Percentiles rank a stretch among this genome's conserved stretches.
Evolutionary conservation across 2,888 invertebrate species (phyloP).

Genomic region (Phrixothrix hirtus): DNA sequence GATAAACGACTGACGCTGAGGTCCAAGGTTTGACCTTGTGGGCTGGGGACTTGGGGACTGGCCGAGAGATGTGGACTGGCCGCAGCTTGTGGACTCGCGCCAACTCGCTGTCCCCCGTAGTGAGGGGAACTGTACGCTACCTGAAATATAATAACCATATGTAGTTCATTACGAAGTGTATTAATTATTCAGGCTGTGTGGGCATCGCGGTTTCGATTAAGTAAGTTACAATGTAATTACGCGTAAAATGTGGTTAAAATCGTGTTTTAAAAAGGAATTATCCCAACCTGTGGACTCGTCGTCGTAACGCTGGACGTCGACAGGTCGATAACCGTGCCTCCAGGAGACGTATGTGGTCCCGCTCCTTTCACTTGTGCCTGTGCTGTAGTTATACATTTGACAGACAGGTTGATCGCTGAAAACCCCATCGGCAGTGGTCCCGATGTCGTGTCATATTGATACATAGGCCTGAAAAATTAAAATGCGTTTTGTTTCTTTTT

Average conservation of each 20-base stretch:
- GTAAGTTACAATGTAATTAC: constrained; percentile 34
- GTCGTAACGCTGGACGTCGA: constrained; percentile 84
- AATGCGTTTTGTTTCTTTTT: constrained; percentile 1
- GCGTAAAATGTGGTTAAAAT: constrained; percentile 16
- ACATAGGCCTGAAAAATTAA: constrained; percentile 69
- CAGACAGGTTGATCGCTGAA: constrained; percentile 81
- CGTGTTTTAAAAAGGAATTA: constrained; percentile 17
- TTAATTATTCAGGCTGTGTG: constrained; percentile 40
- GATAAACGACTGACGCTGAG: constrained; percentile 84
- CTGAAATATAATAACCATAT: constrained; percentile 58
- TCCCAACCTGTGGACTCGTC: constrained; percentile 76
- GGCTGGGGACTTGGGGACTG: constrained; percentile 89
- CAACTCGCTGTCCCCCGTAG: constrained; percentile 72
- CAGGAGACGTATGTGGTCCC: constrained; percentile 72
- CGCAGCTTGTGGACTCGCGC: constrained; percentile 82
- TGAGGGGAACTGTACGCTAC: constrained; percentile 77
- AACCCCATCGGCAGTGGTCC: constrained; percentile 75
- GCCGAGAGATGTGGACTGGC: constrained; percentile 78
- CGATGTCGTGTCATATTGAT: constrained; percentile 76
- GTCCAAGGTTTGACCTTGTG: constrained; percentile 88
- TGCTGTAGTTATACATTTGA: constrained; percentile 79
- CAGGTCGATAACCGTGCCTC: constrained; percentile 82
- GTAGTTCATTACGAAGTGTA: constrained; percentile 40
- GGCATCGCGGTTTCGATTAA: constrained; percentile 33
- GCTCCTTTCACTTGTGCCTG: constrained; percentile 66